These are phyloP conservation scores for Tupaia tana DNA, from an alignment of 2,113 vertebrate genomes.

Conservation along the genomic window DNA sequence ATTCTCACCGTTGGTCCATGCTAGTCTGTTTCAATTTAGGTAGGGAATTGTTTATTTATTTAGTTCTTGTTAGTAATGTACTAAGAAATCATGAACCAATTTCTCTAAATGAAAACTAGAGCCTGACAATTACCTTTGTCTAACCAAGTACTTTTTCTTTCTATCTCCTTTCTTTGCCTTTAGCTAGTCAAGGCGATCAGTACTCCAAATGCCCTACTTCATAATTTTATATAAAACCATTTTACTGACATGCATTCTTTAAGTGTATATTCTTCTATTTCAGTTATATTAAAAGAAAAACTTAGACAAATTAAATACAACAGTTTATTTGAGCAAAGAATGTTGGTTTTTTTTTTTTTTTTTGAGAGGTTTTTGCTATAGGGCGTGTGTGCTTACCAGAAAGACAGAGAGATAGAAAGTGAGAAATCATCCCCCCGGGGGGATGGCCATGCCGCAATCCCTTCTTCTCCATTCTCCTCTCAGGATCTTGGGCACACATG, in stretches of 20 bases:
- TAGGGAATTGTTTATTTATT: neutral
- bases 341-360: too few species aligned
- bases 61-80: neutral
- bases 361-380: too few species aligned
- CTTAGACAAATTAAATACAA: neutral
- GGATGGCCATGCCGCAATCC: too few species aligned
- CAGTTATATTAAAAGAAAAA: neutral
- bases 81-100: neutral
- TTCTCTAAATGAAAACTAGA: neutral
- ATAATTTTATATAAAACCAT: neutral
- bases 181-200: neutral
- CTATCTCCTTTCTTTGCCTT: neutral
- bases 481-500: too few species aligned
- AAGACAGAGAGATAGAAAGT: too few species aligned
- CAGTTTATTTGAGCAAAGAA: neutral
- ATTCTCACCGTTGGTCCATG: neutral
- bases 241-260: neutral
- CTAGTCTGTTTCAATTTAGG: neutral
- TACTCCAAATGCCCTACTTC: neutral
- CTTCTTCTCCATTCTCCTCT: too few species aligned
- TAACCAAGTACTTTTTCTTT: neutral
- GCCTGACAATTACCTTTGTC: neutral
- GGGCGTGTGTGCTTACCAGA: too few species aligned
- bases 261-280: neutral
- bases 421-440: too few species aligned